Percentiles rank a stretch among this genome's conserved stretches.
Conservation (phyloP, 2,113 vertebrate species). For the Cervus canadensis region DNA sequence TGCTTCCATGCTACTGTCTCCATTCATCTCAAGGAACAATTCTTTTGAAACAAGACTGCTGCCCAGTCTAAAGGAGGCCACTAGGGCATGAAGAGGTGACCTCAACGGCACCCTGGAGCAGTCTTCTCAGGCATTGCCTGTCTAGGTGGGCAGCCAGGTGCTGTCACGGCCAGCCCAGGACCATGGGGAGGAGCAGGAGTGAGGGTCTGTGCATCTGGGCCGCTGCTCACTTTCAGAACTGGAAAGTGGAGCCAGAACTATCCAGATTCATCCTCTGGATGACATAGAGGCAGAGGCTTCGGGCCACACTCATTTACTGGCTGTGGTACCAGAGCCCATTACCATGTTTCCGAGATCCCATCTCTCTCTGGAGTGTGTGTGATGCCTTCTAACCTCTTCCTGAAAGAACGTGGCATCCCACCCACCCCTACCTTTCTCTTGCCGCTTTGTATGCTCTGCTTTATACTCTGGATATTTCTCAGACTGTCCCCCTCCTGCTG, state of each 20-base stretch:
- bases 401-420: too few relatives aligned
- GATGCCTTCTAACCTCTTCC: neutral
- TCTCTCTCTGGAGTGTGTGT: fast-evolving
- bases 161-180: neutral
- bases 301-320: fast-evolving
- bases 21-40: neutral
- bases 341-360: neutral
- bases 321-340: neutral
- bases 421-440: neutral
- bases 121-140: neutral
- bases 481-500: neutral
- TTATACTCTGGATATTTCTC: too few relatives aligned
- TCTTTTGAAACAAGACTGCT: neutral
- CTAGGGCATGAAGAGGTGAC: neutral
- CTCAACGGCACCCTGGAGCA: fast-evolving
- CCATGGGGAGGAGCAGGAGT: fast-evolving
- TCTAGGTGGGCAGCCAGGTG: too few relatives aligned
- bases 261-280: fast-evolving
- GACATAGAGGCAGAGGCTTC: too few relatives aligned
- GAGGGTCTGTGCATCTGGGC: neutral
- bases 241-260: neutral
- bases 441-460: neutral
- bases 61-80: too few relatives aligned
- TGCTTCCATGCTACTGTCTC: neutral
- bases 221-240: neutral